A percentile compares a stretch with the other conserved stretches of the same genome.
These are phyloP conservation scores for Rotaria sp. DNA, from an alignment of 2,888 invertebrate species.

Conservation along the genomic window DNA sequence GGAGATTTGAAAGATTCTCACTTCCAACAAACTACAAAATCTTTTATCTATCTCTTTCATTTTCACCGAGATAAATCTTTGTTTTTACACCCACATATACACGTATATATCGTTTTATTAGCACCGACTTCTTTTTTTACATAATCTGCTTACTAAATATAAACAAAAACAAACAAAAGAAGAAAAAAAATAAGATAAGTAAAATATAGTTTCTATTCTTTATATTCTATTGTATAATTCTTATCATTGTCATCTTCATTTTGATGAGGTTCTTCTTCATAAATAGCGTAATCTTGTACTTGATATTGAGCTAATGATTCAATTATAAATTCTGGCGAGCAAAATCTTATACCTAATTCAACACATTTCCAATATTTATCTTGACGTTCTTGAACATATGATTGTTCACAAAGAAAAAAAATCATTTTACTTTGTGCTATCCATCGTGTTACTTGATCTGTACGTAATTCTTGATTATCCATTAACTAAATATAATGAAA, in stretches of 20 bases:
- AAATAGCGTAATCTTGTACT: too few relatives aligned
- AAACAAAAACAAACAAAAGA: neutral
- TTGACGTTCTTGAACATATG: neutral
- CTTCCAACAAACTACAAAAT: too few relatives aligned
- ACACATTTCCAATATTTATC: neutral
- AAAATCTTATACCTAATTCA: slow-evolving; percentile 21
- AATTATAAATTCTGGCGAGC: slow-evolving; percentile 16
- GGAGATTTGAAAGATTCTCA: too few relatives aligned
- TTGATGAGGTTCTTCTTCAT: neutral
- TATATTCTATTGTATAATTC: neutral
- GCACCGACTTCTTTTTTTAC: neutral
- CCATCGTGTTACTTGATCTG: slow-evolving; percentile 19
- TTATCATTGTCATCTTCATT: neutral
- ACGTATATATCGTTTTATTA: neutral
- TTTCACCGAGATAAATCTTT: too few relatives aligned
- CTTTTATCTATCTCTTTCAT: too few relatives aligned
- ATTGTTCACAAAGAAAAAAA: slow-evolving; percentile 24
- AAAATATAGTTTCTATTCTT: neutral
- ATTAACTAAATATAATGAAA: neutral
- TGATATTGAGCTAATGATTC: slow-evolving; percentile 23
- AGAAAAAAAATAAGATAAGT: neutral
- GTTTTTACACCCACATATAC: too few relatives aligned
- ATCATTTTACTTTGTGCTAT: slow-evolving; percentile 18
- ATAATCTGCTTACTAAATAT: slow-evolving; percentile 24
- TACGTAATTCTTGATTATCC: neutral